A percentile compares a stretch with the other conserved stretches of the same genome.
These are phyloP conservation scores for Macrotis lagotis DNA, from an alignment of 2,113 vertebrate genomes.

Conservation along the genomic window DNA sequence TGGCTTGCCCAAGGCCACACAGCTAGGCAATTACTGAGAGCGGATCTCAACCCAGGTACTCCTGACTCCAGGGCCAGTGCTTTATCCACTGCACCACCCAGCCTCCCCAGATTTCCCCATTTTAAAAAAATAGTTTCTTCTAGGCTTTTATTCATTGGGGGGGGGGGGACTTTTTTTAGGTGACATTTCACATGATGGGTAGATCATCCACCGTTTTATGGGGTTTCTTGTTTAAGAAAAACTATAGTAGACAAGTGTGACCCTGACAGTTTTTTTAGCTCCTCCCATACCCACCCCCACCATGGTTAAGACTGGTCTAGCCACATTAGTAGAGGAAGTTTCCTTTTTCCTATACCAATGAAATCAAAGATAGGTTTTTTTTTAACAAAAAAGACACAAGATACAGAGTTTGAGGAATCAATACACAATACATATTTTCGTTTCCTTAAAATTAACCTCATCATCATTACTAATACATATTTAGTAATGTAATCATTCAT, in stretches of 20 bases:
- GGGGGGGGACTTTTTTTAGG: no score
- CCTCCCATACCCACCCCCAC: not conserved
- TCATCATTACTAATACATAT: not conserved
- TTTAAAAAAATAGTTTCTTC: not conserved
- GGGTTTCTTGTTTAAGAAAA: not conserved
- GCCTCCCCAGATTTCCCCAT: not conserved
- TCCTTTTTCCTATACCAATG: not conserved
- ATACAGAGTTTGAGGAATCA: not conserved
- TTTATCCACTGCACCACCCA: no score
- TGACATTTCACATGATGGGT: no score
- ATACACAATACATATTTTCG: not conserved
- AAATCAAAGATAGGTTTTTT: not conserved
- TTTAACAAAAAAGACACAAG: not conserved
- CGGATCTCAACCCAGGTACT: no score
- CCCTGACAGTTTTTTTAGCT: not conserved
- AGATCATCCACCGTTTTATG: not conserved
- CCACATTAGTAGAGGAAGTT: not conserved
- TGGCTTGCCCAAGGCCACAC: no score
- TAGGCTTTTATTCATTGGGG: not conserved
- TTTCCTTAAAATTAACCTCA: not conserved
- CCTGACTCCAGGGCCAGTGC: no score
- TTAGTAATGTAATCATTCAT: not conserved
- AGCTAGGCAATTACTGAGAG: no score
- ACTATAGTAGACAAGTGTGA: not conserved
- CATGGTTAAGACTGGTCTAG: not conserved